Evolutionary conservation across 2,888 invertebrate species (phyloP).

Genomic region (Protonemura montana): DNA sequence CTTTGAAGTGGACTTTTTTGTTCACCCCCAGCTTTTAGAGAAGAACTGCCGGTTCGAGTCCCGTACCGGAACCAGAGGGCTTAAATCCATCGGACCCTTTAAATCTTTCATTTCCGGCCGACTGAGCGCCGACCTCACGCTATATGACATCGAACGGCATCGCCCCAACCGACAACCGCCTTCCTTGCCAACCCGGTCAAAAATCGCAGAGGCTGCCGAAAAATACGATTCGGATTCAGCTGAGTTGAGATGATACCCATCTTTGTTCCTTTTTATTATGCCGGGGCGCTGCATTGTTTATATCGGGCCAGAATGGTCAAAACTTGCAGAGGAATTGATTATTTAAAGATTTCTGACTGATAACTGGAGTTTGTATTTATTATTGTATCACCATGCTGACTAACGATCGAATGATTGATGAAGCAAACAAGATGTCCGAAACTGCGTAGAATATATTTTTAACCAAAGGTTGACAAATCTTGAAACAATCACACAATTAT

Average conservation of each 20-base stretch:
- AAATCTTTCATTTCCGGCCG: slow-evolving; percentile 42
- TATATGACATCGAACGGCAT: slow-evolving; percentile 17
- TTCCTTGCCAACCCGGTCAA: not conserved
- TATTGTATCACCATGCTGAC: too few relatives aligned
- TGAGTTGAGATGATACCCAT: slow-evolving; percentile 1
- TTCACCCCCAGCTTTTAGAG: slow-evolving; percentile 18
- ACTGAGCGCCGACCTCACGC: slow-evolving; percentile 22
- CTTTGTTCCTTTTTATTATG: not conserved
- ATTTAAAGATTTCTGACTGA: too few relatives aligned
- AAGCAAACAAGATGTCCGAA: too few relatives aligned
- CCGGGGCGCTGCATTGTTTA: not conserved
- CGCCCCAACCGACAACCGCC: not conserved
- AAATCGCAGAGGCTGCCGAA: not conserved
- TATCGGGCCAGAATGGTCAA: not conserved
- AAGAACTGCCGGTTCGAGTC: slow-evolving; percentile 29
- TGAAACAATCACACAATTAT: too few relatives aligned
- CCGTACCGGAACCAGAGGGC: slow-evolving; percentile 36
- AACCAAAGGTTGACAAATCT: too few relatives aligned
- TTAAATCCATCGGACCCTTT: slow-evolving; percentile 38
- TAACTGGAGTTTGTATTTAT: too few relatives aligned
- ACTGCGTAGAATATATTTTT: too few relatives aligned
- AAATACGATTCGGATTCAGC: not conserved
- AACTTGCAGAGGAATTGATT: too few relatives aligned
- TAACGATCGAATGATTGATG: too few relatives aligned
- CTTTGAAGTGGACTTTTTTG: slow-evolving; percentile 9